Evolutionary conservation across 2,888 invertebrate species (phyloP), one percentile per base, ranked within the genome.

Genomic region (Tetanocera ferruginea): DNA sequence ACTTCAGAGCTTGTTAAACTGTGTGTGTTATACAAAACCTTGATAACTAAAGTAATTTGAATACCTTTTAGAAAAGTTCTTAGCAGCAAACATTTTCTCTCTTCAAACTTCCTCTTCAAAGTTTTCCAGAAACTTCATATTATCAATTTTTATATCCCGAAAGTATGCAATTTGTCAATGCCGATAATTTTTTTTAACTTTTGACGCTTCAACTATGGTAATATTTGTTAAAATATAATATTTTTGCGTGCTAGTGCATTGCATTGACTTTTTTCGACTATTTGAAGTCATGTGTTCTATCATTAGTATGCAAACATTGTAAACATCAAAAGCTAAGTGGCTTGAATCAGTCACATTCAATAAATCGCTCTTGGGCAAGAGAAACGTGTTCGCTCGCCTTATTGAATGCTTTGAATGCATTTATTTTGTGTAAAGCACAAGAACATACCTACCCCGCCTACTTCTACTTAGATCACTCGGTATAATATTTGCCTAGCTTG

Each of bases 371-470:
- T 23, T 72, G 72, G 72, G 23, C 72, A 72, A 72, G 43, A 11
- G 28, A 19, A 55, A 72, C 71, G 71, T 72, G 71, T 23, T 72
- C 57, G 57, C 57, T 55, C 55, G 57, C 23, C 57, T 19, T 72
- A 34, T 19, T 37, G 23, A 11, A 8, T 73, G 34, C 43, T 49
- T 73, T 62, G 17, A 73, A 34, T 55, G 28, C 28, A n/a, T 25
- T 51, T 28, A 25, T 23, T 25, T 62, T n/a, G n/a, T n/a, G n/a
- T n/a, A n/a, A n/a, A n/a, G n/a, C n/a, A n/a, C n/a, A n/a, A n/a
- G n/a, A n/a, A n/a, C n/a, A n/a, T n/a, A n/a, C n/a, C n/a, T n/a
- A n/a, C n/a, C n/a, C n/a, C n/a, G n/a, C n/a, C n/a, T n/a, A n/a
- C n/a, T n/a, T n/a, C n/a, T n/a, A n/a, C n/a, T n/a, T n/a, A n/a